Conservation (phyloP, 2,113 vertebrate species). For the Phyllostomus discolor region DNA sequence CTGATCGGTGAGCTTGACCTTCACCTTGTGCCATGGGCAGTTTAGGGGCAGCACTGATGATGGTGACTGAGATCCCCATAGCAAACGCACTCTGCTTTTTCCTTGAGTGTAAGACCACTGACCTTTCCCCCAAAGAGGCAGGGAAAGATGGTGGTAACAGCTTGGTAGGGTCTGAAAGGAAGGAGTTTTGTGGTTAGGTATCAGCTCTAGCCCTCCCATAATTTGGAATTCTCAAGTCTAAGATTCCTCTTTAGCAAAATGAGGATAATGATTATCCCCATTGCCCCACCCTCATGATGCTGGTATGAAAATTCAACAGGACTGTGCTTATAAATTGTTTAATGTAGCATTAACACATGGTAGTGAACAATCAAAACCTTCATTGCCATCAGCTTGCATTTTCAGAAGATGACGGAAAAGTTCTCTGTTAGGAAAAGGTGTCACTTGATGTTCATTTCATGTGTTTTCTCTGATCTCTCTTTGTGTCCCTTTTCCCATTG, state of each 20-base stretch:
- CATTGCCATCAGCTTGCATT: not conserved
- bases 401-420: not conserved
- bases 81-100: not conserved
- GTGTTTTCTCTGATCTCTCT: not conserved
- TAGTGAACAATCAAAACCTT: not conserved
- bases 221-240: not conserved
- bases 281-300: not conserved
- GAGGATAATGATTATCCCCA: not conserved
- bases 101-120: not conserved
- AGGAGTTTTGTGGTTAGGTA: not conserved
- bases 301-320: not conserved
- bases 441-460: not conserved
- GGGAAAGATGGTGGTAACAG: not conserved
- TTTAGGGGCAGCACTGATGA: not conserved
- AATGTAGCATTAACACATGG: not conserved
- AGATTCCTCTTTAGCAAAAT: not conserved
- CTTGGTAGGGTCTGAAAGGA: not conserved
- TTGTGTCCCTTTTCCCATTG: not conserved
- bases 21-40: no score
- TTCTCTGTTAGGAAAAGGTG: not conserved
- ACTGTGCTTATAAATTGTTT: not conserved
- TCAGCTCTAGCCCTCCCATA: not conserved
- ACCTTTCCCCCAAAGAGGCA: not conserved
- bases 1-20: not conserved
- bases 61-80: no score